Conservation (phyloP, 2,888 invertebrate species). For the Limenitis camilla region DNA sequence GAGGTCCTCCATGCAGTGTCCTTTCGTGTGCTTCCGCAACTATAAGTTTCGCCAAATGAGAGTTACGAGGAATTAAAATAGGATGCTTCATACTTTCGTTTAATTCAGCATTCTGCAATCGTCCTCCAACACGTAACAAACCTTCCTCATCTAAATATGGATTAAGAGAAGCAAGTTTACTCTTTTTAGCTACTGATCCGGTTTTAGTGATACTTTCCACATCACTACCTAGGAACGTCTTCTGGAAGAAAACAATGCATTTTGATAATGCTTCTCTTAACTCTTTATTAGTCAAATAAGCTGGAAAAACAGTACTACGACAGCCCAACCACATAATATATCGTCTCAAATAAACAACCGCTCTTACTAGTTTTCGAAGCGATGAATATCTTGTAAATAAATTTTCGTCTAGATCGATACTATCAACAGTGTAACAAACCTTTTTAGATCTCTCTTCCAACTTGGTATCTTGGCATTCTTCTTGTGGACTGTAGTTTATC, state of each 20-base stretch:
- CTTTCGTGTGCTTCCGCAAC: too few relatives aligned
- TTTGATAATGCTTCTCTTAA: conserved; percentile 1
- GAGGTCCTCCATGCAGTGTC: too few relatives aligned
- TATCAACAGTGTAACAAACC: background rate
- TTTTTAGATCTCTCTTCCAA: background rate
- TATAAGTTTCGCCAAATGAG: conserved; percentile 7
- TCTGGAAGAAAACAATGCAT: background rate
- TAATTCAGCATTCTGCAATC: conserved; percentile 5
- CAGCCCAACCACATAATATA: conserved; percentile 4
- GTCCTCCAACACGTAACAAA: conserved; percentile 10
- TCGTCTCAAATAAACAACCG: conserved; percentile 20
- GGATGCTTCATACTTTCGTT: conserved; percentile 6
- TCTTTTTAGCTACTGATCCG: background rate
- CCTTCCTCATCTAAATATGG: conserved; percentile 5
- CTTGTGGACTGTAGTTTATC: background rate
- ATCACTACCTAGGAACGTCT: background rate
- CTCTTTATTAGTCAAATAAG: background rate
- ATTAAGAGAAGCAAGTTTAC: background rate
- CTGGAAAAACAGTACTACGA: background rate
- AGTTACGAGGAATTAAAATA: conserved; percentile 10
- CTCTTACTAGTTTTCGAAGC: conserved; percentile 12
- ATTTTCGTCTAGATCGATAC: background rate
- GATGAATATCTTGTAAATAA: conserved; percentile 19
- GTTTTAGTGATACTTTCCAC: background rate
- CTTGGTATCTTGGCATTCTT: background rate